Evolutionary conservation across 2,113 vertebrate species (phyloP), one percentile per base, ranked within the genome.

Genomic region (Panurus biarmicus): DNA sequence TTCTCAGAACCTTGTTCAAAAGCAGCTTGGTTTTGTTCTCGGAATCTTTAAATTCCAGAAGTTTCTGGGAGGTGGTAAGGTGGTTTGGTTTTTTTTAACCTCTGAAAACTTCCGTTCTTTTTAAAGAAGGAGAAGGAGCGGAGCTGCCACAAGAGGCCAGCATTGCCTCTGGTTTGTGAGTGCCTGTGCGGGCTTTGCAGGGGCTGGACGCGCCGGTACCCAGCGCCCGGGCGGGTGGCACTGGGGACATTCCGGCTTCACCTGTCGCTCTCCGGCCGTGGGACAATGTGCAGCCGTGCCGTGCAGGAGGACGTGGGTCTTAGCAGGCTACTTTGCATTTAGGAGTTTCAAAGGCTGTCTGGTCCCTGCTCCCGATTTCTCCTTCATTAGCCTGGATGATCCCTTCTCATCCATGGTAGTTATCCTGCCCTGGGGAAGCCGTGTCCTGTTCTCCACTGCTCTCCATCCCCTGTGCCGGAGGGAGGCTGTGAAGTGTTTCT

Each of bases 111-210:
- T 7, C 21, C 0, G 0, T 40, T 62, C 3, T 28, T 6, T 28
- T 45, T 5, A 0, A 11, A n/a, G 31, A 6, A 23, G 23, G 15
- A 1, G 1, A 10, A 31, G 45, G 12, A 11, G 1, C 14, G 2
- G 44, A 90, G 61, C 82, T 26, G 74, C 95, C 97, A 93, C 94
- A 20, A 94, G 97, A 78, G 95, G 90, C 7, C 93, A 94, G 90
- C 80, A 75, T 76, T 67, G 85, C 51, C 89, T 5, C 14, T 1
- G 21, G 2, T 9, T 14, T 3, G 38, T 2, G 19, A 12, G 29
- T 1, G 4, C 8, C 44, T 12, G 54, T 17, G 57, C 33, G 1
- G 44, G 7, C 48, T 26, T 11, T 17, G 42, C 33, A 4, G 44
- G 6, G 19, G 33, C 65, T 3, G 67, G 5, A 85, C 64, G 0